phyloP scores from a whole-genome alignment of 2,797 vertebrate genomes.

The Sarcophilus harrisii region DNA sequence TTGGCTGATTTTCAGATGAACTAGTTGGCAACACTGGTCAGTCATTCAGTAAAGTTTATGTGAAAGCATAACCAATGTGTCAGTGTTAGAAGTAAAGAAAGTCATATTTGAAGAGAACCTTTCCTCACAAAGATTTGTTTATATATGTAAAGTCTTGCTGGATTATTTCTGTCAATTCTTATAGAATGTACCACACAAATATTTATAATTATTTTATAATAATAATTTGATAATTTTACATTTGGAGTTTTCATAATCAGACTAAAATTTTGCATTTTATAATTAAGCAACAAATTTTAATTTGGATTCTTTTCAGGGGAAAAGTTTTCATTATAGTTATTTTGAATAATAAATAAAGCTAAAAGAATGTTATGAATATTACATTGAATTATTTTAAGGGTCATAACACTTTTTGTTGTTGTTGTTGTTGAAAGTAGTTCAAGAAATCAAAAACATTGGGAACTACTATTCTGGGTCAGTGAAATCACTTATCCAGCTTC shows the following conservation, averaged over 20 bases:
- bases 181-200: background rate
- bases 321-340: background rate
- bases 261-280: background rate
- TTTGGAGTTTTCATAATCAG: background rate
- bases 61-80: background rate
- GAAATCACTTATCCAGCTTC: background rate
- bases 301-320: background rate
- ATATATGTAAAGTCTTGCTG: background rate
- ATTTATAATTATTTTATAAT: background rate
- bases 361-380: background rate
- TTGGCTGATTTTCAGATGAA: background rate
- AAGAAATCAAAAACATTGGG: background rate
- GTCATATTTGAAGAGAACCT: background rate
- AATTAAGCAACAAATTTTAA: background rate
- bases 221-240: background rate
- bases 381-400: background rate
- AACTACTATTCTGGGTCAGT: background rate
- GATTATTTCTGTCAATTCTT: background rate
- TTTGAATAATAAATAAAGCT: background rate
- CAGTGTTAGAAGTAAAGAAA: background rate
- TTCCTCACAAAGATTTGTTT: background rate
- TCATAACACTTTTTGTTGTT: background rate
- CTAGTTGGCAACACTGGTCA: background rate
- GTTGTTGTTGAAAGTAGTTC: background rate
- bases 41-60: background rate